Evolutionary conservation across 2,113 vertebrate genomes (phyloP), one percentile per base, ranked within the genome.

Genomic region (Orientallactaga bullata): DNA sequence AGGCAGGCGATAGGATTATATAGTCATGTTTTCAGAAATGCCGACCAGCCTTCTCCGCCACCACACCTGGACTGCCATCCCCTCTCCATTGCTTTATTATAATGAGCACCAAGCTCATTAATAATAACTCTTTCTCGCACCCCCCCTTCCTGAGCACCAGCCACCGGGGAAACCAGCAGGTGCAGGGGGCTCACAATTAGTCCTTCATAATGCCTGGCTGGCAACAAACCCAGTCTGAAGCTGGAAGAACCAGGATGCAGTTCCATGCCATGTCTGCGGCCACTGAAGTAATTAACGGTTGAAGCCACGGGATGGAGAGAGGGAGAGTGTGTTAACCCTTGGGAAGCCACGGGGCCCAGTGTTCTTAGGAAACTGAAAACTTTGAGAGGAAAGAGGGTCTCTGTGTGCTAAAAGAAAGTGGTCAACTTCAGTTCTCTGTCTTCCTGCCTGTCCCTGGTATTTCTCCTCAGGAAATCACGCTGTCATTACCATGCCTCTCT

Each of bases 181-280:
- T 98, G 98, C 96, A 95, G 89, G 97, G 93, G 95, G 95, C 97
- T 98, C 97, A 98, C 98, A 99, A 98, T 98, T 98, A 99, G 98
- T 97, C 96, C 95, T 97, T 95, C 21, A 95, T 97, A 98, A 98
- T 98, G 97, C 96, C 72, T 95, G 95, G 95, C 95, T 98, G 98
- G 98, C 98, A 98, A 97, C 91, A 98, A 98, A 97, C 97, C 97
- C 97, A 97, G 97, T 96, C 96, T 68, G 88, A 47, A 97, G 90
- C 97, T 97, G 95, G 96, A 94, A 94, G 96, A 91, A 97, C 96
- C 93, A 93, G 28, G 89, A 96, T 96, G 95, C 93, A 96, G 96
- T 93, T 97, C 91, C 85, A 3, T 24, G 61, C 26, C 39, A 79
- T 42, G 90, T 89, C 86, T 95, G 74, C 88, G 51, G 93, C 39